Conservation (phyloP, 2,888 invertebrate species). For the Serripes groenlandicus region DNA sequence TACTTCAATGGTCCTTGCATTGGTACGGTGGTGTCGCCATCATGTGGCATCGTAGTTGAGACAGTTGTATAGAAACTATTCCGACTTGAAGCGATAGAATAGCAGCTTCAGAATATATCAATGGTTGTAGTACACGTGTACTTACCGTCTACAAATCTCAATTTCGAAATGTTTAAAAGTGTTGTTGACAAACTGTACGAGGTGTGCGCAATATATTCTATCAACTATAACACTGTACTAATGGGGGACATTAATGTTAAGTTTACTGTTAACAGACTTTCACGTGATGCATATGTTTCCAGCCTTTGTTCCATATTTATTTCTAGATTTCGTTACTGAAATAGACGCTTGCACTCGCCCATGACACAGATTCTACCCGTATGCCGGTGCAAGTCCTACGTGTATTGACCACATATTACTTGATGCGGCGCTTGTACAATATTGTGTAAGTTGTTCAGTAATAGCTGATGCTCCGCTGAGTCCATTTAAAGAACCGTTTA, state of each 20-base stretch:
- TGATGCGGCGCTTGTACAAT: background rate
- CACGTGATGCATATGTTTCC: background rate
- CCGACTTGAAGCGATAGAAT: constrained; percentile 14
- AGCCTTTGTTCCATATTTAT: background rate
- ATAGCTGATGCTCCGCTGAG: background rate
- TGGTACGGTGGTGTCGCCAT: constrained; percentile 18
- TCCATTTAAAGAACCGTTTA: no score
- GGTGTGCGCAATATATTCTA: background rate
- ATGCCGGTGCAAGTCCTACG: background rate
- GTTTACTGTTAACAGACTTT: background rate
- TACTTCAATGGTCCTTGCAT: background rate
- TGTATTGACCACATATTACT: background rate
- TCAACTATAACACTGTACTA: background rate
- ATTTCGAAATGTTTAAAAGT: background rate
- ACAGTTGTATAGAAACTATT: constrained; percentile 6
- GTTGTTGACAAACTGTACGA: background rate
- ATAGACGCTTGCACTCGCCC: background rate
- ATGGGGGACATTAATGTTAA: background rate
- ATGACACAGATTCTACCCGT: background rate
- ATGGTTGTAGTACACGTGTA: background rate
- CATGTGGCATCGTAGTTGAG: constrained; percentile 4
- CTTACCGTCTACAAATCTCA: background rate
- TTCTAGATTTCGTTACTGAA: background rate
- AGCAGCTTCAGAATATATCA: constrained; percentile 1
- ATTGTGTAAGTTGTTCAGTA: no score